phyloP scores from a whole-genome alignment of 2,888 invertebrate species.

The Nomada fucata region DNA sequence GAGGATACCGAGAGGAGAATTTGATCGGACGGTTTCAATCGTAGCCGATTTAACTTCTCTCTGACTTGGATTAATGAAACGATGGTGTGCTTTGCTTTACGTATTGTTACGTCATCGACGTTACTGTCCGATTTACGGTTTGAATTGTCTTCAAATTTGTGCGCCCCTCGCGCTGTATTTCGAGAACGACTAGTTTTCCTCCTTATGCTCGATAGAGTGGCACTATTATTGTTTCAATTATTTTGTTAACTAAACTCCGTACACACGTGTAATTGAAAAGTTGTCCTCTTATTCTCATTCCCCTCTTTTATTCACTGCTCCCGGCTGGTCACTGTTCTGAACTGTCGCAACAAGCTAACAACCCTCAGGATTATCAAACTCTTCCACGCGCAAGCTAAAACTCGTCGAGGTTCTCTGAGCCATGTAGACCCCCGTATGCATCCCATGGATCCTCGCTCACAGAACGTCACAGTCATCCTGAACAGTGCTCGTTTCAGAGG shows the following conservation, averaged over 20 bases:
- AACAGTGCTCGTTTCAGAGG: neutral
- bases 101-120: neutral
- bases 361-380: neutral
- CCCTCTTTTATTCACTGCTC: neutral
- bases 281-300: neutral
- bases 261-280: neutral
- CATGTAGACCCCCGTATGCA: neutral
- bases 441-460: neutral
- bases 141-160: neutral
- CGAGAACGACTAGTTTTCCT: too few species aligned
- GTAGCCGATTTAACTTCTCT: neutral
- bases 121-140: neutral
- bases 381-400: neutral
- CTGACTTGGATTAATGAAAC: neutral
- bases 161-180: too few species aligned
- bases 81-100: neutral
- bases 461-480: constrained; percentile 3
- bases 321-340: neutral
- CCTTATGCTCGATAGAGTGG: neutral
- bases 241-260: neutral
- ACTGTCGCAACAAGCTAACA: neutral
- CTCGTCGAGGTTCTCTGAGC: neutral
- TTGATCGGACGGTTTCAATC: constrained; percentile 17
- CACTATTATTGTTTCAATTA: neutral
- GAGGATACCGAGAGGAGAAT: constrained; percentile 1